phyloP scores from a whole-genome alignment of 2,888 invertebrate species.

The Zaprionus obscuricornis region DNA sequence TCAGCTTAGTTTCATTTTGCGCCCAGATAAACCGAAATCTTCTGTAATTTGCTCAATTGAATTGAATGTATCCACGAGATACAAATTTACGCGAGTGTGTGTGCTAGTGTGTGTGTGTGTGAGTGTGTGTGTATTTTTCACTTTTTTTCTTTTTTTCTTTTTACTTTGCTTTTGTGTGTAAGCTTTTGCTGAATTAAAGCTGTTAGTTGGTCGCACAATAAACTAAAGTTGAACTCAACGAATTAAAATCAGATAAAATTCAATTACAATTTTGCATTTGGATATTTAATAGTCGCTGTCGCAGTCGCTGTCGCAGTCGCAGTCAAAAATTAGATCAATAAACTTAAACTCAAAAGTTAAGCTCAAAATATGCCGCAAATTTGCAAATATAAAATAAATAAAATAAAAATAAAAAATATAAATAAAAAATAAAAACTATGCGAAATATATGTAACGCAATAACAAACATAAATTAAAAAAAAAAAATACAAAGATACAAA shows the following conservation, averaged over 20 bases:
- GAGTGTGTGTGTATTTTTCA: conserved; percentile 21
- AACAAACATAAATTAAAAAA: too few species aligned
- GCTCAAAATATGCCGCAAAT: background rate
- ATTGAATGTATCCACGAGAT: too few species aligned
- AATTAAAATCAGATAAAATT: conserved; percentile 56
- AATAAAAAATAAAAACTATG: conserved; percentile 1
- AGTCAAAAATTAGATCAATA: background rate
- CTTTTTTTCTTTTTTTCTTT: conserved; percentile 9
- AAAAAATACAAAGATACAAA: too few species aligned
- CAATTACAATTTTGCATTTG: conserved; percentile 41
- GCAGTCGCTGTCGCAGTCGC: too few species aligned
- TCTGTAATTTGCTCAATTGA: conserved; percentile 79
- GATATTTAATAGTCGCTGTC: too few species aligned
- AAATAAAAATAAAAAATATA: background rate
- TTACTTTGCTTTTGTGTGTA: background rate
- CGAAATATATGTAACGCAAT: too few species aligned
- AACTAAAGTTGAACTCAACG: conserved; percentile 23
- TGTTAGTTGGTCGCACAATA: too few species aligned
- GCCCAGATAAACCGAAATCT: conserved; percentile 57
- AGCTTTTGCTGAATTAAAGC: conserved; percentile 2
- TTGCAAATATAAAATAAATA: background rate
- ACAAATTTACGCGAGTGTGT: too few species aligned
- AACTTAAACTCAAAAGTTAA: background rate
- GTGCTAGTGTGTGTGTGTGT: conserved; percentile 36
- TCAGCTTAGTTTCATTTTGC: too few species aligned